These are phyloP conservation scores for Chionoecetes opilio DNA, from an alignment of 1,140 invertebrate genomes.

Conservation along the genomic window DNA sequence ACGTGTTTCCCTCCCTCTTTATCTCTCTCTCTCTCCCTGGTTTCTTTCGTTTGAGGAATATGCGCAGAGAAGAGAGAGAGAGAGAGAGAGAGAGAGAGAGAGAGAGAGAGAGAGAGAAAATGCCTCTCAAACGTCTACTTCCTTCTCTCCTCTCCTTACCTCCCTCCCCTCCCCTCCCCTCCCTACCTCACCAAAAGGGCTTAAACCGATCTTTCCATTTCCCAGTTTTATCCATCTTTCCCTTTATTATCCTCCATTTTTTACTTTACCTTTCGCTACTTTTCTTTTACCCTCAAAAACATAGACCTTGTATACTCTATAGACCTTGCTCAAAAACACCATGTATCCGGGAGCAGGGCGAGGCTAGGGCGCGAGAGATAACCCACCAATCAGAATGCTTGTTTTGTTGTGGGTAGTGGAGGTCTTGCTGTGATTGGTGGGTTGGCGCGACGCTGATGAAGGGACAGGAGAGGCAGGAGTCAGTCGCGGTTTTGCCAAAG, in stretches of 20 bases:
- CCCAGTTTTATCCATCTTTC: not conserved
- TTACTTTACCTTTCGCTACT: no score
- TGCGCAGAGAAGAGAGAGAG: not conserved
- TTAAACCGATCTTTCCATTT: not conserved
- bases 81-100: not conserved
- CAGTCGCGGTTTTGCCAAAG: not conserved
- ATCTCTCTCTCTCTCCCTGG: no score
- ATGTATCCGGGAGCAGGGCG: no score
- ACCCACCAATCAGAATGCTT: constrained; percentile 36
- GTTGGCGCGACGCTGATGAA: constrained; percentile 15
- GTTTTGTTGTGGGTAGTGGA: not conserved
- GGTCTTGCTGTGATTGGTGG: not conserved
- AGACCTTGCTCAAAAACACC: no score
- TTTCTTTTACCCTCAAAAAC: not conserved
- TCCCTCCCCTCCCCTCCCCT: not conserved
- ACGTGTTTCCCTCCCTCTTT: no score
- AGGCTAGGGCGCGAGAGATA: not conserved
- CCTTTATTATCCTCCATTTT: not conserved
- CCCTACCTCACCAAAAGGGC: not conserved
- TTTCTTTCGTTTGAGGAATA: no score
- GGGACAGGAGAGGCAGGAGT: not conserved
- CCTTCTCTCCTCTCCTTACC: constrained; percentile 1
- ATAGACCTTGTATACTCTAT: not conserved
- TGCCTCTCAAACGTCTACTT: constrained; percentile 29
- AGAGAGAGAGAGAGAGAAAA: not conserved